Evolutionary conservation across 2,888 invertebrate species (phyloP).

Genomic region (Mystacides longicornis): DNA sequence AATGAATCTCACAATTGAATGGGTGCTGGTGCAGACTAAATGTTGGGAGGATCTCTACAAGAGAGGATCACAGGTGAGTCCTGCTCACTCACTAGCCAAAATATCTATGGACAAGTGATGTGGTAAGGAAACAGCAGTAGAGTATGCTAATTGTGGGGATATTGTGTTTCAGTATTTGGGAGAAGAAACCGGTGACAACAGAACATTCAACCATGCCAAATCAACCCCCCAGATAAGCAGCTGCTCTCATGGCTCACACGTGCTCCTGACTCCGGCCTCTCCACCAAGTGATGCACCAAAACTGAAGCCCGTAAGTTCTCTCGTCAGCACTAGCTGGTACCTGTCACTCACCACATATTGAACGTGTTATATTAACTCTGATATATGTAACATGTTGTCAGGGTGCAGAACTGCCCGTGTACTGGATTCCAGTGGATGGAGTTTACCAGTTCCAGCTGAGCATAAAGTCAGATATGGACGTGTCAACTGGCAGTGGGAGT

Average conservation of each 20-base stretch:
- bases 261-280: slow-evolving; percentile 12
- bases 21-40: slow-evolving; percentile 48
- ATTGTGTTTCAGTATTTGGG: background rate
- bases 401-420: slow-evolving; percentile 38
- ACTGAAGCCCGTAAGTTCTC: slow-evolving; percentile 1
- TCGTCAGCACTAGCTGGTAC: no score
- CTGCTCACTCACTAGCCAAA: no score
- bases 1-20: slow-evolving; percentile 41
- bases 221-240: background rate
- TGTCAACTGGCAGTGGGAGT: no score
- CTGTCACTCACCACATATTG: background rate
- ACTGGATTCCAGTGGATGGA: slow-evolving; percentile 59
- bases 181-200: slow-evolving; percentile 11
- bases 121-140: no score
- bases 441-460: slow-evolving; percentile 57
- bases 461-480: slow-evolving; percentile 37
- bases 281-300: slow-evolving; percentile 6
- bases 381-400: slow-evolving; percentile 3
- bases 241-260: slow-evolving; percentile 19
- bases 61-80: slow-evolving; percentile 30
- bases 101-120: no score
- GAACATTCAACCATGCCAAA: slow-evolving; percentile 3
- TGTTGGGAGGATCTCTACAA: slow-evolving; percentile 47
- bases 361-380: background rate
- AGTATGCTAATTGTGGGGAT: no score